Conservation (phyloP, 2,888 invertebrate genomes). For the Alloplasta piceator region DNA sequence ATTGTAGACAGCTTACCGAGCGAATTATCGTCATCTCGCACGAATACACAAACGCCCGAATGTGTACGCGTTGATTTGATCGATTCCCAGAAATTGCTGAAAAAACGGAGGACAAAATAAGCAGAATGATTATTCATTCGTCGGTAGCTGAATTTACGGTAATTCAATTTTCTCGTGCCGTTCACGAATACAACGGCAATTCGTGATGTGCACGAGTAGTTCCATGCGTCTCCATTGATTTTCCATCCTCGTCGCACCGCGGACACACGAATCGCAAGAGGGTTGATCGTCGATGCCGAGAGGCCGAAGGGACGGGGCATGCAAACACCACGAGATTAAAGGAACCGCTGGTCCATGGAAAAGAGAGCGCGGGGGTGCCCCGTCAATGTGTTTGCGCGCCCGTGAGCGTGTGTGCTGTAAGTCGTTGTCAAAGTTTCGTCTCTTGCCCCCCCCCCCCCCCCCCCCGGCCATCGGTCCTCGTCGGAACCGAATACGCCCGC, state of each 20-base stretch:
- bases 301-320: constrained; percentile 75
- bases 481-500: constrained; percentile 65
- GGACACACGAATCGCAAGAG: background rate
- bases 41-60: too few relatives aligned
- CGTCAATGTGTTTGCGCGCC: background rate
- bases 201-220: constrained; percentile 51
- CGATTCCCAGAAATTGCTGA: constrained; percentile 13
- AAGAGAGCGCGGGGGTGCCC: constrained; percentile 51
- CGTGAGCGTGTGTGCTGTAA: constrained; percentile 27
- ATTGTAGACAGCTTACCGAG: too few relatives aligned
- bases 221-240: constrained; percentile 58
- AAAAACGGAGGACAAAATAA: background rate
- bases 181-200: constrained; percentile 62
- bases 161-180: constrained; percentile 76
- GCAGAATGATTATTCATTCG: constrained; percentile 17
- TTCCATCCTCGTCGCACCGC: constrained; percentile 31
- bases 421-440: constrained; percentile 57
- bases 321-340: constrained; percentile 83
- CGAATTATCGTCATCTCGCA: too few relatives aligned
- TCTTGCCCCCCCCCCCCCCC: constrained; percentile 46
- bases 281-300: constrained; percentile 62
- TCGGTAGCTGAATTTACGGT: constrained; percentile 48
- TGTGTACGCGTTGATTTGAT: too few relatives aligned
- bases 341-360: constrained; percentile 76
- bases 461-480: constrained; percentile 32